These are phyloP conservation scores for Tachycineta bicolor DNA, from an alignment of 2,113 vertebrate species.

Conservation along the genomic window DNA sequence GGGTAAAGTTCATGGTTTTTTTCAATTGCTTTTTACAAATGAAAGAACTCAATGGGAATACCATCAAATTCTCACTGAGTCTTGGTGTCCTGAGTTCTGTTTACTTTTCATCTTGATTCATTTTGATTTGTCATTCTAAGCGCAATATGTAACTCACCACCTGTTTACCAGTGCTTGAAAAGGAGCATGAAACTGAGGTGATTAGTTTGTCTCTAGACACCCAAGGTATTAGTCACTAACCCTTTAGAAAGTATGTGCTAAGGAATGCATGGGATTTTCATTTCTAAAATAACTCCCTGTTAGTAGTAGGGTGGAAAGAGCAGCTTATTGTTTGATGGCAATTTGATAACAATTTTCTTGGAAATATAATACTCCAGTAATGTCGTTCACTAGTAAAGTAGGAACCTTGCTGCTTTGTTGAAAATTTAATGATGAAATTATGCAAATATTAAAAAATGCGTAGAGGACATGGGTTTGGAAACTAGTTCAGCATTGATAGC, in stretches of 20 bases:
- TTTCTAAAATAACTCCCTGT: background rate
- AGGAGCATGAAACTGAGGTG: background rate
- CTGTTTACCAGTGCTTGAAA: background rate
- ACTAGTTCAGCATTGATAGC: background rate
- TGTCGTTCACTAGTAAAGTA: background rate
- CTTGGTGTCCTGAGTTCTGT: background rate
- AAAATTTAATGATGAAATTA: background rate
- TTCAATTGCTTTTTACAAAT: background rate
- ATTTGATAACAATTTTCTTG: background rate
- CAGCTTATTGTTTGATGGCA: background rate
- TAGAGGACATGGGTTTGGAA: background rate
- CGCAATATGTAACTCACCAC: background rate
- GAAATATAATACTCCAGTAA: background rate
- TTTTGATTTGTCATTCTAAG: background rate
- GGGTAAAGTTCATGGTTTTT: background rate
- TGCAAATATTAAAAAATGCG: background rate
- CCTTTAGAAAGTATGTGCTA: background rate
- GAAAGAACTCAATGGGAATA: background rate
- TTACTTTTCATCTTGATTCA: background rate
- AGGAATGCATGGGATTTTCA: background rate
- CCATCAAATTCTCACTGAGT: background rate
- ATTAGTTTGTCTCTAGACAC: background rate
- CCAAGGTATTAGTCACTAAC: background rate
- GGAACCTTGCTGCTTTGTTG: background rate
- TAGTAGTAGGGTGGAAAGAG: background rate